Base-by-base conservation (phyloP, 2,888 invertebrate species). In the Ormyrus nitidulus region DNA sequence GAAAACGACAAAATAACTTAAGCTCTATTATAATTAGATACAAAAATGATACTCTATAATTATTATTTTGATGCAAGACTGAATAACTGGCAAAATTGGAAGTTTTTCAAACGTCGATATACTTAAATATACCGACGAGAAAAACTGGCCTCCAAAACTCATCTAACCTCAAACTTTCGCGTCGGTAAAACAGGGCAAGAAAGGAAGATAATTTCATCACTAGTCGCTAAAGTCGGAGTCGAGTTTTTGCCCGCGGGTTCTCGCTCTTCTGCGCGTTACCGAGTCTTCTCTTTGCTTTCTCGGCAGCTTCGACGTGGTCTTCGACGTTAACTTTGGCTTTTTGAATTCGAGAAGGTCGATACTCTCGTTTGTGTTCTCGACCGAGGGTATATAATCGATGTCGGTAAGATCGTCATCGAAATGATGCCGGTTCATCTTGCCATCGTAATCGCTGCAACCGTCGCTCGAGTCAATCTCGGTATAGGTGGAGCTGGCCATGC, bases 181-280 rank as follows among this genome's bases (percentile, higher is more conserved):
- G 34, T 34, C 34, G 34, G 4, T 34, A 34, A 34, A 34, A 34
- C 34, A 34, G 34, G 51, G 9, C 13, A 8, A 53, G 3, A 46
- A 46, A 69, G 13, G 0, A 6, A 19, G 5, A 9, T 19, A 19
- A n/a, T 2, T 8, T 77, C 54, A 78, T 48, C 49, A 19, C 0
- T 84, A 84, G 71, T 87, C 88, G 82, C 87, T 87, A 71, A 84
- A 85, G 9, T 88, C 87, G 5, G 81, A 46, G 10, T 86, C 85
- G 64, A 82, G 78, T 54, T 34, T 76, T 8, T 73, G 73, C n/a
- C 79, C 68, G 49, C 82, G 83, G 58, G 81, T 78, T 8, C 73
- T 70, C 49, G 80, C 83, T 59, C 82, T 84, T 76, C 81, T 83
- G 46, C 76, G 85, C 34, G 82, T 85, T 5, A 71, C 70, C 48